Percentiles rank a stretch among this genome's conserved stretches.
phyloP scores from a whole-genome alignment of 2,113 vertebrate species.

The Genyomyrus donnyi region DNA sequence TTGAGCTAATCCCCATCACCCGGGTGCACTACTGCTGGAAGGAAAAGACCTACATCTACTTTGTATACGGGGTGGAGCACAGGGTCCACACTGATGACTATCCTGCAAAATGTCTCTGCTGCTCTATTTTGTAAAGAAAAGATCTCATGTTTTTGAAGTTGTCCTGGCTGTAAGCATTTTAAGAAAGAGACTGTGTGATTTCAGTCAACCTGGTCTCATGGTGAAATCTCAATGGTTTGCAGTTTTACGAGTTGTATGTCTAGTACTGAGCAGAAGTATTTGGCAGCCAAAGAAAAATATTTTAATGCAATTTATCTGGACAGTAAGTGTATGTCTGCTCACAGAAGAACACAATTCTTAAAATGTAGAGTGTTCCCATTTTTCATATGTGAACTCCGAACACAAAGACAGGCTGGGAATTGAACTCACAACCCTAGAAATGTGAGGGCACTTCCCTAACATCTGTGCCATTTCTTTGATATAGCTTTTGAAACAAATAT shows the following conservation, averaged over 20 bases:
- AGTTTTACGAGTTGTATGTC: neutral
- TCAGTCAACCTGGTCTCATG: neutral
- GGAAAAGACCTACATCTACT: conserved; percentile 41
- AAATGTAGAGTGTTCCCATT: too few relatives aligned
- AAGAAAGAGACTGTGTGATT: neutral
- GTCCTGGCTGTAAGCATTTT: neutral
- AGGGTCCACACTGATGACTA: conserved; percentile 40
- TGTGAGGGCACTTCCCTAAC: neutral
- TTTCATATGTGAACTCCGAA: neutral
- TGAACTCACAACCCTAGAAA: neutral
- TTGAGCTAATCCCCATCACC: conserved; percentile 51
- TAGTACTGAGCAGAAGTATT: neutral
- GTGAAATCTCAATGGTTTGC: neutral
- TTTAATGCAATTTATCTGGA: neutral
- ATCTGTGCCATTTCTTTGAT: neutral
- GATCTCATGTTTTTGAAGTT: neutral
- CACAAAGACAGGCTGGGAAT: neutral
- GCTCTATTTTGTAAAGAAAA: conserved; percentile 22
- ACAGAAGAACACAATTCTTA: neutral
- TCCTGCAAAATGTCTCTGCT: conserved; percentile 44
- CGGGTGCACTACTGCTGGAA: conserved; percentile 45
- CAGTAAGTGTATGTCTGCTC: neutral
- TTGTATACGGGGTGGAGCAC: conserved; percentile 46
- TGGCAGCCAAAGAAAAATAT: neutral
- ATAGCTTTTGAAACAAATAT: neutral